A percentile compares a stretch with the other conserved stretches of the same genome.
phyloP scores from a whole-genome alignment of 2,888 invertebrate species.

The Oscheius sp. region DNA sequence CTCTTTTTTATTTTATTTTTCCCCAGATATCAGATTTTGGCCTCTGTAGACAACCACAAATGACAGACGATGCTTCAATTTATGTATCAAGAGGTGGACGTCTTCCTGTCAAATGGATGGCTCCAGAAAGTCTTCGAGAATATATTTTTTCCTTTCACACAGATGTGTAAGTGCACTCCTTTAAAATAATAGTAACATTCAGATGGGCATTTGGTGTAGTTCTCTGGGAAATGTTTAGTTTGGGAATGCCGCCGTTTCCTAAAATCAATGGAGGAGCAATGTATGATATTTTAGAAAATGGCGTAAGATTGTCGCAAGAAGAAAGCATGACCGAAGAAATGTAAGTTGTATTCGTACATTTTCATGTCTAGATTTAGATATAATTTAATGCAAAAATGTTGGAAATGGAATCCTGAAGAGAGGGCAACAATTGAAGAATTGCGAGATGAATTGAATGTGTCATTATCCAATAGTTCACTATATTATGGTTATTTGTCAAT shows the following conservation, averaged over 20 bases:
- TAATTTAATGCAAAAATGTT: constrained; percentile 10
- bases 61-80: constrained; percentile 13
- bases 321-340: background rate
- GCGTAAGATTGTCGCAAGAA: background rate
- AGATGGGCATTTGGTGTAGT: constrained; percentile 27
- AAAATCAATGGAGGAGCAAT: constrained; percentile 11
- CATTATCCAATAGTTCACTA: background rate
- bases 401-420: constrained; percentile 5
- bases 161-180: background rate
- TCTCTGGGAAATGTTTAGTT: constrained; percentile 21
- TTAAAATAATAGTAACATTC: background rate
- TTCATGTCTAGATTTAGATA: background rate
- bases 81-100: constrained; percentile 20
- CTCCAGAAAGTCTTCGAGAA: constrained; percentile 14
- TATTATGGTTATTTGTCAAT: constrained; percentile 18
- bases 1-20: background rate
- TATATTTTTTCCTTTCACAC: constrained; percentile 22
- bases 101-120: constrained; percentile 27
- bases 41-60: constrained; percentile 11
- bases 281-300: constrained; percentile 5
- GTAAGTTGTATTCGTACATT: background rate
- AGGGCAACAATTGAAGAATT: constrained; percentile 8
- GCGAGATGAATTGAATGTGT: background rate
- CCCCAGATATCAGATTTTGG: constrained; percentile 28
- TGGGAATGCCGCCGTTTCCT: constrained; percentile 13